Evolutionary conservation across 2,888 invertebrate species (phyloP).

Genomic region (Linnaemya vulpina): DNA sequence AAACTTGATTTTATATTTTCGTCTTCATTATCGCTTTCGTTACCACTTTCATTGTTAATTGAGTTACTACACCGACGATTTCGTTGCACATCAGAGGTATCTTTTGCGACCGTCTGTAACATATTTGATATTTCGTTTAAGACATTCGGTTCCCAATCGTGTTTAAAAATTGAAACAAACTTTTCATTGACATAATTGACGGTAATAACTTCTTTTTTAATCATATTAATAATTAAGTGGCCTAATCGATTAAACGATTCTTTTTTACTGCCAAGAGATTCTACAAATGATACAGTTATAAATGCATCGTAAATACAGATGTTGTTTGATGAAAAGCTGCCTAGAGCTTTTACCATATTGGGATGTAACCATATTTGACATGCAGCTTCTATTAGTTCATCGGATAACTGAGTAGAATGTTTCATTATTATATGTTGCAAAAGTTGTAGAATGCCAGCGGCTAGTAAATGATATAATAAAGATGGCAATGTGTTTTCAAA

Average conservation of each 20-base stretch:
- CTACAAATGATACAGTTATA: conserved; percentile 76
- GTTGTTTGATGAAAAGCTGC: conserved; percentile 4
- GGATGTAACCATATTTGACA: conserved; percentile 74
- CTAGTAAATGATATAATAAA: conserved; percentile 78
- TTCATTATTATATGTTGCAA: conserved; percentile 78
- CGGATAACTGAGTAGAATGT: conserved; percentile 74
- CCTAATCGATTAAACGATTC: conserved; percentile 83
- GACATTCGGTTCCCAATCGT: conserved; percentile 85
- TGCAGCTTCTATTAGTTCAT: conserved; percentile 72
- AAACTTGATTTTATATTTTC: conserved; percentile 79
- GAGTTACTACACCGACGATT: not conserved
- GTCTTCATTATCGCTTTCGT: conserved; percentile 63
- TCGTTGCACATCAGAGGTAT: conserved; percentile 34
- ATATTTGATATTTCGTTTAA: conserved; percentile 77
- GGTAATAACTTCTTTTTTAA: conserved; percentile 85
- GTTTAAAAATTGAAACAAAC: conserved; percentile 87
- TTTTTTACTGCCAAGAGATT: conserved; percentile 73
- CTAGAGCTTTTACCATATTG: conserved; percentile 55
- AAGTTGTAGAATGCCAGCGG: conserved; percentile 77
- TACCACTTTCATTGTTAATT: conserved; percentile 5
- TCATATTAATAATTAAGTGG: conserved; percentile 83
- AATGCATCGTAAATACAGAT: conserved; percentile 75
- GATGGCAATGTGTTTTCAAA: conserved; percentile 77
- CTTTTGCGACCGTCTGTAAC: conserved; percentile 75
- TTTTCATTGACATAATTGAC: conserved; percentile 87